Evolutionary conservation across 2,888 invertebrate genomes (phyloP).

Genomic region (Acleris laterana): DNA sequence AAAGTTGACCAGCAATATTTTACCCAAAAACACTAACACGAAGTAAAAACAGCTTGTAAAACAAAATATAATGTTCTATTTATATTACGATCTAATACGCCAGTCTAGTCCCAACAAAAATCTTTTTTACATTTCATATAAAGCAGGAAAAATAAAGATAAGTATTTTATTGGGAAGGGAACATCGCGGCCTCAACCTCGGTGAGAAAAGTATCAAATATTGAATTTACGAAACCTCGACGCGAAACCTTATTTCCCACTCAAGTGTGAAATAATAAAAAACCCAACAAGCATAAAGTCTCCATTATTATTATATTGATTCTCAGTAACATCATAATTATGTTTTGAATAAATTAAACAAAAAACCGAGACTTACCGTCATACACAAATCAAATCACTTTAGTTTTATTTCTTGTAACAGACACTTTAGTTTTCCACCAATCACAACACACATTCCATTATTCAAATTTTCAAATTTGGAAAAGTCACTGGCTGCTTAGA

Average conservation of each 20-base stretch:
- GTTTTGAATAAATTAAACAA: constrained; percentile 29
- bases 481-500: constrained; percentile 28
- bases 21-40: no score
- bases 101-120: no score
- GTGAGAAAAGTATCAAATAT: not conserved
- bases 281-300: not conserved
- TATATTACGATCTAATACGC: no score
- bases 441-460: constrained; percentile 27
- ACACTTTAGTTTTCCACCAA: constrained; percentile 1
- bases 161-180: no score
- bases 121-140: no score
- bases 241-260: constrained; percentile 2
- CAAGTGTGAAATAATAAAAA: constrained; percentile 11
- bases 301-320: constrained; percentile 9
- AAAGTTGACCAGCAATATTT: no score
- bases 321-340: constrained; percentile 7
- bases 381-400: constrained; percentile 16
- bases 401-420: constrained; percentile 1
- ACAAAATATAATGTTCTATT: no score
- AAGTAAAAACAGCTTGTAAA: no score
- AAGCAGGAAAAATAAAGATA: no score
- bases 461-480: constrained; percentile 15
- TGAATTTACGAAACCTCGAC: not conserved
- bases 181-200: no score
- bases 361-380: constrained; percentile 14